phyloP scores from a whole-genome alignment of 2,888 invertebrate species.

The Ecliptopera silaceata region DNA sequence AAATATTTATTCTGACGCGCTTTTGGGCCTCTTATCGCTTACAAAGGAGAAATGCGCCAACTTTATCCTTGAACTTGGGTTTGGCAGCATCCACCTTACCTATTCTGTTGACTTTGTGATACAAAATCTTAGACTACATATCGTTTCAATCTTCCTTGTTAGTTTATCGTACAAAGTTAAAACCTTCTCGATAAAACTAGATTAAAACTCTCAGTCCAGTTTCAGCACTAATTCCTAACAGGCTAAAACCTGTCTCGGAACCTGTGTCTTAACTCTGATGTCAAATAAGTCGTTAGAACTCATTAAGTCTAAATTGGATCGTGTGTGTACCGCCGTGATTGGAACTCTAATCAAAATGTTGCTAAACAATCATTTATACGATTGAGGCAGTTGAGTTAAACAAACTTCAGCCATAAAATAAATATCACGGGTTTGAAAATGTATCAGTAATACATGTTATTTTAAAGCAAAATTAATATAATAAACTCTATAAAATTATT shows the following conservation, averaged over 20 bases:
- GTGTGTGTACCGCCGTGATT: conserved; percentile 6
- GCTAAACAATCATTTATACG: not conserved
- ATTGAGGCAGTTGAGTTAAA: not conserved
- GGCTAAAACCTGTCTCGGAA: not conserved
- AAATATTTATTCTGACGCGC: conserved; percentile 35
- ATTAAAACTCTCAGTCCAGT: not conserved
- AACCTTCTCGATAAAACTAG: not conserved
- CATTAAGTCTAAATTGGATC: conserved; percentile 17
- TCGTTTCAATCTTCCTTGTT: not conserved
- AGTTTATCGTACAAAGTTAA: not conserved
- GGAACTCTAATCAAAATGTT: conserved; percentile 2
- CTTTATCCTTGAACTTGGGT: conserved; percentile 25
- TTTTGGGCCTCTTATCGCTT: conserved; percentile 33
- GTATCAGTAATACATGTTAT: too few relatives aligned
- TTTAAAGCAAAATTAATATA: too few relatives aligned
- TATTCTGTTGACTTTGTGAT: conserved; percentile 1
- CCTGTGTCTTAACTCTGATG: conserved; percentile 7
- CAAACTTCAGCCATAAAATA: not conserved
- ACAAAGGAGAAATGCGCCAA: conserved; percentile 27
- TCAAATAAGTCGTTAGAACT: conserved; percentile 14
- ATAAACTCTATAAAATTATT: too few relatives aligned
- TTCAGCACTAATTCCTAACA: conserved; percentile 4
- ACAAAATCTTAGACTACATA: conserved; percentile 2
- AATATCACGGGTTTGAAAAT: too few relatives aligned
- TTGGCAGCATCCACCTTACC: conserved; percentile 8